A percentile compares a stretch with the other conserved stretches of the same genome.
Evolutionary conservation across 2,797 vertebrate species (phyloP).

Genomic region (Anguilla marmorata): DNA sequence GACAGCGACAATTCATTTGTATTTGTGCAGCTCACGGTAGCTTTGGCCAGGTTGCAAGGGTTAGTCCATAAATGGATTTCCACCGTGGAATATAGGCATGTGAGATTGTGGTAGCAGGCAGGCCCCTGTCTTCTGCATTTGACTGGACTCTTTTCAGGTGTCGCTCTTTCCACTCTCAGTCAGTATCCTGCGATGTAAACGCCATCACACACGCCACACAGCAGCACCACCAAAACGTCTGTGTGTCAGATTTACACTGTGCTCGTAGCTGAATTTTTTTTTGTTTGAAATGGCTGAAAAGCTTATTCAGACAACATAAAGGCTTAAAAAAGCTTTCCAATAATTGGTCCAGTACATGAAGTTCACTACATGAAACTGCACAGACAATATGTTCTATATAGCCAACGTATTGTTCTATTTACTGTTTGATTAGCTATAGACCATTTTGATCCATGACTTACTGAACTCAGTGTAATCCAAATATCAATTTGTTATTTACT

Average conservation of each 20-base stretch:
- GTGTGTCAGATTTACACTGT: neutral
- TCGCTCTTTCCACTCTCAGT: slow-evolving; percentile 1
- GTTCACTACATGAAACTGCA: neutral
- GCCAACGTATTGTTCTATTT: neutral
- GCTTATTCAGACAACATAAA: neutral
- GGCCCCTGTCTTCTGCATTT: neutral
- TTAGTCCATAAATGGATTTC: slow-evolving; percentile 2
- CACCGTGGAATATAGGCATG: neutral
- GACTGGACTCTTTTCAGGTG: neutral
- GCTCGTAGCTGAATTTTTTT: neutral
- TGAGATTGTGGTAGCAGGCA: neutral
- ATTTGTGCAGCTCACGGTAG: neutral
- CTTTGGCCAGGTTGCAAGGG: neutral
- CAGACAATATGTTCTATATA: neutral
- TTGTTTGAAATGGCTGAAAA: neutral
- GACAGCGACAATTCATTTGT: neutral
- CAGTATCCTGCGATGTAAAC: neutral
- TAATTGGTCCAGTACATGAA: neutral
- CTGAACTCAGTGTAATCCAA: neutral
- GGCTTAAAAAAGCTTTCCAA: neutral
- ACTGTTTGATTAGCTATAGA: neutral
- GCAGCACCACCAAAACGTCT: neutral
- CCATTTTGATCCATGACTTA: neutral
- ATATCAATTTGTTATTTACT: neutral
- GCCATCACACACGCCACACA: neutral